Evolutionary conservation across 2,797 vertebrate species (phyloP), one percentile per base, ranked within the genome.

Genomic region (Emydoidea blandingii): DNA sequence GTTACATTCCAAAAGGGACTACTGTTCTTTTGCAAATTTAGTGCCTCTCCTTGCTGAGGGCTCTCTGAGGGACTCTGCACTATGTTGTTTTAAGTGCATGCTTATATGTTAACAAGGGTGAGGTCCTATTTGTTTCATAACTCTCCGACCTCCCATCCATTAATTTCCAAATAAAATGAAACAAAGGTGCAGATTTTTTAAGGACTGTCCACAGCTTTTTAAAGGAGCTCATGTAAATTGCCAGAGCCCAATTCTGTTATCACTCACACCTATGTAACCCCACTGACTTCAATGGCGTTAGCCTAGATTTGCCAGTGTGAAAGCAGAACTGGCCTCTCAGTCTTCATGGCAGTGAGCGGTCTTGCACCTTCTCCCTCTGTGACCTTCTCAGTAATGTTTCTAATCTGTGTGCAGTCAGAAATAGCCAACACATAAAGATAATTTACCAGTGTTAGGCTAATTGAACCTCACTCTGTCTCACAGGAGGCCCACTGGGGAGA

Each of bases 111-210:
- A 57, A 6, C 10, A 81, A 86, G 31, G 37, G 37, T 8, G 15
- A 90, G 19, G 3, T 68, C 16, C 87, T 79, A 4, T 0, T 37
- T n/a, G 31, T 34, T 87, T 49, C 62, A 8, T 5, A 31, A 11
- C 65, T 8, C 10, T 19, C 29, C 31, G 47, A 65, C 14, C 5
- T 29, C 2, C 0, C 5, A 19, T 1, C 37, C 41, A 52, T 15
- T 68, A 31, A 78, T 89, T 93, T 81, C 16, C 50, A n/a, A 54
- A 81, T n/a, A 54, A 54, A 54, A 37, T 81, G 11, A 81, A 52
- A 23, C 52, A n/a, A 47, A 49, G 44, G 14, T 47, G 74, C 8
- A 23, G 44, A 29, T 31, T 47, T 49, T 68, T 23, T 52, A 82
- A 14, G 7, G 80, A 52, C 29, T 2, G 11, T n/a, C 2, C 44